Evolutionary conservation across 1,140 invertebrate genomes (phyloP), one percentile per base, ranked within the genome.

Genomic region (Drosophila eugracilis): DNA sequence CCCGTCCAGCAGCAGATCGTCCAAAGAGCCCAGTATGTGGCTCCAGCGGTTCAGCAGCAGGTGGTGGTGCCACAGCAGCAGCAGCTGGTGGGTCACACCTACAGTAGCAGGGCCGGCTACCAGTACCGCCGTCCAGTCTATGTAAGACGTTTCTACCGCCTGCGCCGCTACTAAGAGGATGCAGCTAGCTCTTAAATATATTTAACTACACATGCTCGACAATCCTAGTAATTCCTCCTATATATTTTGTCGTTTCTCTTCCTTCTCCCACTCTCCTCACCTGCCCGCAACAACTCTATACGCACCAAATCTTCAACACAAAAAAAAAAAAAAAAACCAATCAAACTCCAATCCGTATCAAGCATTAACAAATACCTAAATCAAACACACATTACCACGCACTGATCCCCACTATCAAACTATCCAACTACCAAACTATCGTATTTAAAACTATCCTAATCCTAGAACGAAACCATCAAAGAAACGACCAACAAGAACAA

Each of bases 101-200:
- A 69, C 76, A 91, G 44, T 73, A 71, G 63, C 57, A 78, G 78
- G 67, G 55, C 60, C 26, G 89, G 89, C 36, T 91, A 91, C 49
- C 81, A 89, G 47, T 91, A 91, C 47, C 79, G 85, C 66, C 89
- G 89, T 19, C 89, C 89, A 76, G 88, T 90, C 66, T 88, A 88
- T 78, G 81, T 91, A 78, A 90, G 89, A 76, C 89, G 89, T 63
- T 66, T 88, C 70, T 85, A 85, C 58, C 80, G 84, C 49, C 85
- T 83, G 75, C 89, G 85, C 70, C 89, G 89, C 75, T 84, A 84
- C 53, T 91, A 90, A 75, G 53, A 71, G 45, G 65, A 66, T 55
- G 45, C 66, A 48, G 49, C 74, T 88, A 86, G 52, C 60, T 75
- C 34, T 42, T 85, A 77, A 77, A 50, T 66, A 75, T 75, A 78